Base-by-base conservation (phyloP, 1,140 invertebrate genomes). In the Cepaea nemoralis region DNA sequence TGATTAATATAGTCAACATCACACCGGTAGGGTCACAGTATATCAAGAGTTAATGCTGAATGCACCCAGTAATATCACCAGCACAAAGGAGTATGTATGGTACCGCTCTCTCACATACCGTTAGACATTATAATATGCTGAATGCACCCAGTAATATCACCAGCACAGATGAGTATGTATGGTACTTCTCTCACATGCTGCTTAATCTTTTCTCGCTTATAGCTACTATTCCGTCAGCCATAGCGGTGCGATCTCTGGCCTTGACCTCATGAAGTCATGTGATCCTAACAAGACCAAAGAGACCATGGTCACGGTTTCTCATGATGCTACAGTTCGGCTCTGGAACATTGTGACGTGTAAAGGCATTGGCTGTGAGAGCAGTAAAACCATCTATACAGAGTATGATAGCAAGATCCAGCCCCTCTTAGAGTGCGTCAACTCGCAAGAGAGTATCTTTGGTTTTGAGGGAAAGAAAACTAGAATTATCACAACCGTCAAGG, bases 321-420 rank as follows among this genome's bases (percentile, higher is more conserved):
- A 77, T 42, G 75, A 77, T 35, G 45, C 75, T 55, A 77, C 75
- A 27, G 75, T 77, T 1, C 50, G 75, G 14, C 48, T 77, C 19
- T 77, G 75, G 75, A 35, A 77, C 33, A 59, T 77, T n/a, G 48
- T 50, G 31, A 77, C 42, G 39, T 66, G 31, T 35, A 59, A 66
- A 16, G 59, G 75, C 33, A 77, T 77, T 35, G 33, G 75, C 55
- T 77, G 75, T 40, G 42, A 77, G 55, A 77, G 75, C 75, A 63
- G 55, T 22, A 63, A 77, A 40, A 77, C 75, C 19, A 77, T 77
- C 39, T 77, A 77, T 35, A 77, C 75, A 3, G 48, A 66, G 33
- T 77, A 63, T 63, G 75, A 77, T 48, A n/a, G 42, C 2, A 33
- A 33, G 27, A 40, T 31, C 1, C 35, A 35, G 6, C 22, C 5